These are phyloP conservation scores for Chaetodon trifasciatus DNA, from an alignment of 2,797 vertebrate species.

Conservation along the genomic window DNA sequence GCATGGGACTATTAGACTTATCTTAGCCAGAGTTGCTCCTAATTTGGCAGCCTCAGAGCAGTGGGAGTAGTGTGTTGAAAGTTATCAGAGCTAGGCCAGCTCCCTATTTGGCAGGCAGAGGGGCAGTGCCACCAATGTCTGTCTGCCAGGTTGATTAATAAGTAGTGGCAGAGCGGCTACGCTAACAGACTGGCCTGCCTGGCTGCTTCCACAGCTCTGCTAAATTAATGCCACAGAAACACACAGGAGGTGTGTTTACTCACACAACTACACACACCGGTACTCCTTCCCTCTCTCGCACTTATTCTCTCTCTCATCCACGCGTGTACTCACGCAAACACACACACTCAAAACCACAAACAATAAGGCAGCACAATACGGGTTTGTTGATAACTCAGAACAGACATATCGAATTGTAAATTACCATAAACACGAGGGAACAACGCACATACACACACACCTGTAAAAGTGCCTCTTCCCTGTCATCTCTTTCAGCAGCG, in stretches of 20 bases:
- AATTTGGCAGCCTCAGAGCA: slow-evolving; percentile 75
- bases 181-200: slow-evolving; percentile 65
- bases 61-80: slow-evolving; percentile 71
- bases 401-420: slow-evolving; percentile 22
- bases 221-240: slow-evolving; percentile 62
- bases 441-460: slow-evolving; percentile 19
- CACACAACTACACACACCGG: slow-evolving; percentile 15
- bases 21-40: slow-evolving; percentile 76
- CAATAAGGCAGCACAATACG: slow-evolving; percentile 35
- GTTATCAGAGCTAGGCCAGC: slow-evolving; percentile 80
- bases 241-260: slow-evolving; percentile 38
- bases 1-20: slow-evolving; percentile 75
- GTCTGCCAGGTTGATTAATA: slow-evolving; percentile 81
- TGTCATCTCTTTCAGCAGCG: slow-evolving; percentile 27
- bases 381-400: slow-evolving; percentile 47
- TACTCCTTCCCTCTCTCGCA: background rate
- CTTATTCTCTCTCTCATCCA: background rate
- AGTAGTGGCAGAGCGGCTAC: slow-evolving; percentile 67
- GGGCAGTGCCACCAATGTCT: slow-evolving; percentile 72
- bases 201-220: slow-evolving; percentile 50
- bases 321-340: background rate
- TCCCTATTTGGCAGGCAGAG: slow-evolving; percentile 80
- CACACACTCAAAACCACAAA: background rate
- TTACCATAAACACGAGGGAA: slow-evolving; percentile 52
- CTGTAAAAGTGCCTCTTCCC: slow-evolving; percentile 14